Base-by-base conservation (phyloP, 2,888 invertebrate genomes). In the Trachelus iudaicus region DNA sequence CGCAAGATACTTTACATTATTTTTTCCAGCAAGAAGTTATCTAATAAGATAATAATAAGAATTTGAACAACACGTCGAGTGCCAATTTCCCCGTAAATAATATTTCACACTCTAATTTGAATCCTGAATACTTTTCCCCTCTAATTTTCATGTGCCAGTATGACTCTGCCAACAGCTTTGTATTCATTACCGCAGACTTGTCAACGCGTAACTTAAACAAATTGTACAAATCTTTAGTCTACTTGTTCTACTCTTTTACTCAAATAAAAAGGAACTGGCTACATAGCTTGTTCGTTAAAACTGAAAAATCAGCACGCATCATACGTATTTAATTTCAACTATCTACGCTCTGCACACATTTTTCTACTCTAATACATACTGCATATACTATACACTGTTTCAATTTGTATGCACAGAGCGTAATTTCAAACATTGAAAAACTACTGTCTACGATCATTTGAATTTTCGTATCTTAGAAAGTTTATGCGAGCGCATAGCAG, bases 201-300 rank as follows among this genome's bases (percentile, higher is more conserved):
- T 84, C 84, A 84, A 84, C 86, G 87, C 87, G 85, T 89, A 89
- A 88, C 85, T 85, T 81, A 87, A 88, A 89, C 87, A 88, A 89
- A 89, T 89, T 86, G 86, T 85, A 71, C 75, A 80, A 77, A 80
- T 77, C 81, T 75, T 78, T 73, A 73, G 69, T 56, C 56, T 56
- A 56, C 56, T 23, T 56, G 56, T 56, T 2, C 23, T 9, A 56
- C 56, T 23, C 23, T 56, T 23, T 56, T 23, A 9, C 23, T 56
- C 56, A 23, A 6, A 56, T 56, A 56, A 23, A 23, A 56, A 56
- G 23, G 23, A 56, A 56, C 9, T 23, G 56, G 9, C 56, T 23
- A 56, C 9, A 23, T 9, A 56, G 56, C 56, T 23, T 56, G 2
- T 56, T 23, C 56, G 56, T 56, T 56, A 56, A 56, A 56, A 23